Conservation (phyloP, 2,113 vertebrate species). For the Ammodytes dubius region DNA sequence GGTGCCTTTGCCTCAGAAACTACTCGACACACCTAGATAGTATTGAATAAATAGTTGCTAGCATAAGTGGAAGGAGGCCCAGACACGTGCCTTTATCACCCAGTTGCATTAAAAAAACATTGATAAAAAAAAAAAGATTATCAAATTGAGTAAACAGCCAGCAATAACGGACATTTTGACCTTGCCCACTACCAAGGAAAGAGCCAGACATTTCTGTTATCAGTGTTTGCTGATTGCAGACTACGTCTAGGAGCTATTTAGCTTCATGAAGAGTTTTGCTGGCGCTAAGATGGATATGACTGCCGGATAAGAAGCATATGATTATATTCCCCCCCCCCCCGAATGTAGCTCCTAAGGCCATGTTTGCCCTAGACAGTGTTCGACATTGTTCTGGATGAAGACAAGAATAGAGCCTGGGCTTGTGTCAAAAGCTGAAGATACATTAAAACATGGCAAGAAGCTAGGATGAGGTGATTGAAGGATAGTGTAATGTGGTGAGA, state of each 20-base stretch:
- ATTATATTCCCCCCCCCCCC: conserved; percentile 54
- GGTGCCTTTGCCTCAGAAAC: neutral
- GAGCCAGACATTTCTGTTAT: conserved; percentile 27
- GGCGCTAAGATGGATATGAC: conserved; percentile 19
- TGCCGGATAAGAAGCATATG: conserved; percentile 28
- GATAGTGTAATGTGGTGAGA: neutral
- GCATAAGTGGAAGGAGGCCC: conserved; percentile 1
- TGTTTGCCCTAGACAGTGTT: conserved; percentile 56
- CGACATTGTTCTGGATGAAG: conserved; percentile 41
- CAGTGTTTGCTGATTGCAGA: conserved; percentile 39
- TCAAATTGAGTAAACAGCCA: conserved; percentile 27
- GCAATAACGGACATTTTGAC: conserved; percentile 16
- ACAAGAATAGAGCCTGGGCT: conserved; percentile 16
- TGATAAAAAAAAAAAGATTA: conserved; percentile 38
- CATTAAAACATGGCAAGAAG: neutral
- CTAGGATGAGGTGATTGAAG: neutral
- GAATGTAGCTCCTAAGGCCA: conserved; percentile 60
- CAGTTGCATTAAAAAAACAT: conserved; percentile 15
- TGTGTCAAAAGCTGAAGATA: neutral
- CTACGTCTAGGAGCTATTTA: conserved; percentile 16
- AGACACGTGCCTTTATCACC: conserved; percentile 8
- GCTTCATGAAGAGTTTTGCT: conserved; percentile 31
- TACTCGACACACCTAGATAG: conserved; percentile 5
- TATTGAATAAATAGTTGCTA: conserved; percentile 8
- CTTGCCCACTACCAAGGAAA: conserved; percentile 18